A percentile compares a stretch with the other conserved stretches of the same genome.
These are phyloP conservation scores for Rhogogaster chlorosoma DNA, from an alignment of 2,888 invertebrate species.

Conservation along the genomic window DNA sequence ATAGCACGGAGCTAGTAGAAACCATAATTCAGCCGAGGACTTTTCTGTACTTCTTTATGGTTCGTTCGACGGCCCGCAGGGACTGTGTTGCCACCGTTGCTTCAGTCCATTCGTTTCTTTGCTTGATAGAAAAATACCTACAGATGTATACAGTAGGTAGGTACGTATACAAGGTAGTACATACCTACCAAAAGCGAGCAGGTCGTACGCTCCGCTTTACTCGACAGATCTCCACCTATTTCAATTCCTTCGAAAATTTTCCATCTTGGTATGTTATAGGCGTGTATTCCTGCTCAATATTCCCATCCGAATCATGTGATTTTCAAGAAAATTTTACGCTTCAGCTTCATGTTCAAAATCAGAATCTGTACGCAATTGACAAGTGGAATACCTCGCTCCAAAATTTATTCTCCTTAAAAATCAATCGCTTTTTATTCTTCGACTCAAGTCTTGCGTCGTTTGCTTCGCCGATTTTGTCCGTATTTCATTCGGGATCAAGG, in stretches of 20 bases:
- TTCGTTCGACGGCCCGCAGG: slow-evolving; percentile 21
- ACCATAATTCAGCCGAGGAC: slow-evolving; percentile 31
- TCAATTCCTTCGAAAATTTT: not conserved
- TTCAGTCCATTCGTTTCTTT: slow-evolving; percentile 37
- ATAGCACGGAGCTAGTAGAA: not conserved
- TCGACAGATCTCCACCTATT: slow-evolving; percentile 23
- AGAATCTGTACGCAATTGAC: no score
- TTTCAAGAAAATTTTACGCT: not conserved
- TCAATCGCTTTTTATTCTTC: not conserved
- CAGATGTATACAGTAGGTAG: not conserved
- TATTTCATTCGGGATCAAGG: not conserved
- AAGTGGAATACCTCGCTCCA: not conserved
- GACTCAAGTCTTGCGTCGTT: no score
- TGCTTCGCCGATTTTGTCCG: not conserved
- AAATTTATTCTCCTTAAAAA: not conserved
- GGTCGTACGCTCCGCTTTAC: slow-evolving; percentile 31
- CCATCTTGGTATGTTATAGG: not conserved
- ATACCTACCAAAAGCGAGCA: not conserved
- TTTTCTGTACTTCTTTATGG: slow-evolving; percentile 38
- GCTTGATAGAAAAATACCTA: slow-evolving; percentile 42
- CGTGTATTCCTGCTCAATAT: not conserved
- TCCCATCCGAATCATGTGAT: not conserved
- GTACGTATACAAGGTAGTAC: not conserved
- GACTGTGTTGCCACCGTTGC: slow-evolving; percentile 21
- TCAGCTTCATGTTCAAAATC: no score